Evolutionary conservation across 2,797 vertebrate species (phyloP), one percentile per base, ranked within the genome.

Genomic region (Microtus agrestis): DNA sequence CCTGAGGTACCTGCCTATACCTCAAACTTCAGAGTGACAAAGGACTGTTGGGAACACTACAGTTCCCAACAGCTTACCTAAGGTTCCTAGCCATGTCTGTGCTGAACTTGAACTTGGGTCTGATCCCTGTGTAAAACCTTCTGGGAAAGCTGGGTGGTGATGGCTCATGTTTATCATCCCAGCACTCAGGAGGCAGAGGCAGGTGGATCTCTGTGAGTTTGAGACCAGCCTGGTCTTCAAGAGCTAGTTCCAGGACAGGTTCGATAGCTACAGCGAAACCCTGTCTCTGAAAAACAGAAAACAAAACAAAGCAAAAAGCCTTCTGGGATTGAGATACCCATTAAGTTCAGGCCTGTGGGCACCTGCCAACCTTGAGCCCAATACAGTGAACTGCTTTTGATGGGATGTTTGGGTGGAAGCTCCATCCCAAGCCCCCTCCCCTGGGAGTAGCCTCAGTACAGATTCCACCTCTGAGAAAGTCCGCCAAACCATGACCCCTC

Each of bases 51-150:
- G 27, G n/a, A 40, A 7, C 71, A 37, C 27, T 7, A 6, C 7
- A 29, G 15, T 65, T 51, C 31, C 3, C 80, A 9, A 43, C 0
- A 31, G 56, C 73, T 79, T 65, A 12, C 63, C 56, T 51, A 63
- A 81, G 61, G 13, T 14, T 34, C 15, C 13, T 71, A 43, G 40
- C 7, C 51, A 80, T 40, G 65, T 19, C 11, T 7, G 37, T 27
- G 27, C 46, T 43, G 19, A 11, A 71, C 69, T 76, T 46, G 15
- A 15, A 76, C 34, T 54, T 54, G 23, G 71, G 37, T 65, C 29
- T 73, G 54, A 21, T 10, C 19, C 51, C 15, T 2, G 17, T 0
- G 0, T 25, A 27, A n/a, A 48, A 69, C 21, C 34, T 3, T 37
- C n/a, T 59, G 17, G 37, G 78, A 67, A 56, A 7, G 3, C 19